Conservation (phyloP, 2,113 vertebrate species). For the Tragelaphus buxtoni region DNA sequence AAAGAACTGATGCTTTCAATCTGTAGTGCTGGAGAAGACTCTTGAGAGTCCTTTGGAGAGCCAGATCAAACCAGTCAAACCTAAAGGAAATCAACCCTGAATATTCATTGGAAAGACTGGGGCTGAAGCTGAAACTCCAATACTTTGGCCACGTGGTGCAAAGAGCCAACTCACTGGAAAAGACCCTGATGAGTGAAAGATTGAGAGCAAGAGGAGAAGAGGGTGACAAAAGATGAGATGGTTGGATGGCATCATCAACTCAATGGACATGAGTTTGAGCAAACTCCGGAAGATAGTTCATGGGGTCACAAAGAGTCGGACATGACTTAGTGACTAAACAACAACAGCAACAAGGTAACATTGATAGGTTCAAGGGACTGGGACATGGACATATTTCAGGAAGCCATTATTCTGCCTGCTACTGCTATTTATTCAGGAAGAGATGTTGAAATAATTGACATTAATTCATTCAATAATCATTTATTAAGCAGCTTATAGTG, state of each 20-base stretch:
- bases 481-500: neutral
- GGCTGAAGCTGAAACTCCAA: neutral
- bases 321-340: neutral
- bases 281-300: neutral
- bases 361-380: neutral
- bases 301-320: neutral
- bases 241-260: neutral
- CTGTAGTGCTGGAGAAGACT: neutral
- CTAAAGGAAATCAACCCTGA: neutral
- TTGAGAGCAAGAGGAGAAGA: neutral
- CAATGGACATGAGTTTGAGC: neutral
- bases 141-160: neutral
- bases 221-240: neutral
- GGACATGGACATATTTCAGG: too few species aligned
- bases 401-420: neutral
- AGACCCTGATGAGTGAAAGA: neutral
- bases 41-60: neutral
- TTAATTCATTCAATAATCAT: neutral
- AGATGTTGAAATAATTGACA: neutral
- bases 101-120: neutral
- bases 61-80: neutral
- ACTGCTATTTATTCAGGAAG: neutral
- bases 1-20: neutral
- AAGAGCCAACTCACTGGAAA: neutral
- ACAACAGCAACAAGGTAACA: neutral